Base-by-base conservation (phyloP, 2,888 invertebrate genomes). In the Chymomyza procnemis region DNA sequence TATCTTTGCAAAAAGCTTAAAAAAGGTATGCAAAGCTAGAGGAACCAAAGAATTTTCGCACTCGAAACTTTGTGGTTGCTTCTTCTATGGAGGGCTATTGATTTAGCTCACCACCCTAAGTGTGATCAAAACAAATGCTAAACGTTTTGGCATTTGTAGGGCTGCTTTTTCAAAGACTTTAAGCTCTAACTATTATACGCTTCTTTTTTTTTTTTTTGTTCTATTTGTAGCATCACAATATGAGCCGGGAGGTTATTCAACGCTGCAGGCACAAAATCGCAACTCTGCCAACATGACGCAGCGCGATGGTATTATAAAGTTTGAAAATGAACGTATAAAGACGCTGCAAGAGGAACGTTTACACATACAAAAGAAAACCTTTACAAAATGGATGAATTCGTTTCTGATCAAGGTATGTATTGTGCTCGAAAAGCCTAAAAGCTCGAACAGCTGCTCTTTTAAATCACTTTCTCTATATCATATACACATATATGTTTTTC, bases 321-420 rank as follows among this genome's bases (percentile, higher is more conserved):
- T 98, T 92, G 98, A 99, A 94, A 97, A 96, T 93, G 97, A 97
- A 90, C 95, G 98, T 80, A 99, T 99, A 90, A 95, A 96, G 93
- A 97, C 97, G 90, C 94, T 99, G 90, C 98, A 99, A 91, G 98
- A 99, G 92, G 99, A 99, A 92, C 95, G 99, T 67, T 93, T 99
- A 77, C 96, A 97, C 92, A 99, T 99, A 83, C 99, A 99, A 93
- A 99, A 99, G 94, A 99, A 99, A 92, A 99, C 99, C 34, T 99
- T 99, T 92, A 99, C 99, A 85, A 99, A 99, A 97, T 98, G 98
- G 98, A 96, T 98, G 95, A 98, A 98, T 92, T 97, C 97, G 19
- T 98, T 98, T 92, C 92, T 98, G 87, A 94, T 96, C 90, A 98
- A 97, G 95, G 98, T 97, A 88, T 80, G 77, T 71, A 19, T 4